Conservation (phyloP, 2,888 invertebrate genomes). For the Drosophila paramelanica region DNA sequence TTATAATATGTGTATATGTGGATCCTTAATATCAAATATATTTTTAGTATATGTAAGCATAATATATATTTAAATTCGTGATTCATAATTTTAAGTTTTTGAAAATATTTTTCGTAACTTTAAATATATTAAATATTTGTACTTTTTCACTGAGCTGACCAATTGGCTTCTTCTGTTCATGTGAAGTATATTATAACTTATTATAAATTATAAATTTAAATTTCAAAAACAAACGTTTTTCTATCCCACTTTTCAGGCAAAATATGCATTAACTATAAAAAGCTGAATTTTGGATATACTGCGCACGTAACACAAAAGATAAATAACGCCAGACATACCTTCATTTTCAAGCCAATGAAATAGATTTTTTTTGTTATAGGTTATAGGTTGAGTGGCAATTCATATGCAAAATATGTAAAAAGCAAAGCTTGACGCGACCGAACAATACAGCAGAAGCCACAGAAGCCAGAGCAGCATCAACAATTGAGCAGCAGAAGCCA, state of each 20-base stretch:
- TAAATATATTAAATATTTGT: too few species aligned
- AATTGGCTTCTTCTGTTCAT: background rate
- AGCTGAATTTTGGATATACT: constrained; percentile 6
- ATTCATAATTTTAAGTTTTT: too few species aligned
- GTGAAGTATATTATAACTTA: background rate
- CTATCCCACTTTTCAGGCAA: background rate
- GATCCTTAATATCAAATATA: too few species aligned
- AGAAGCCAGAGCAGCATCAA: background rate
- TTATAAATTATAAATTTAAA: constrained; percentile 1
- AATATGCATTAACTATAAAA: constrained; percentile 20
- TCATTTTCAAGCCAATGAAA: constrained; percentile 21
- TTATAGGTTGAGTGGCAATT: background rate
- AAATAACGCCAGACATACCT: constrained; percentile 9
- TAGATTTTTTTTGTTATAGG: constrained; percentile 7
- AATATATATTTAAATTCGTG: too few species aligned
- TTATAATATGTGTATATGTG: too few species aligned
- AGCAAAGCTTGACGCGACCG: background rate
- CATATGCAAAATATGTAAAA: constrained; percentile 13
- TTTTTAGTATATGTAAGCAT: too few species aligned
- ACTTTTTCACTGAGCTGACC: background rate
- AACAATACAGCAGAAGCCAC: background rate
- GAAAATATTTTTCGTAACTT: too few species aligned
- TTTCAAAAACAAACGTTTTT: background rate
- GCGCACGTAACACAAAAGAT: background rate
- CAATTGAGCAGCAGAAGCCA: background rate